A percentile compares a stretch with the other conserved stretches of the same genome.
Conservation (phyloP, 2,113 vertebrate genomes). For the Pyxicephalus adspersus region DNA sequence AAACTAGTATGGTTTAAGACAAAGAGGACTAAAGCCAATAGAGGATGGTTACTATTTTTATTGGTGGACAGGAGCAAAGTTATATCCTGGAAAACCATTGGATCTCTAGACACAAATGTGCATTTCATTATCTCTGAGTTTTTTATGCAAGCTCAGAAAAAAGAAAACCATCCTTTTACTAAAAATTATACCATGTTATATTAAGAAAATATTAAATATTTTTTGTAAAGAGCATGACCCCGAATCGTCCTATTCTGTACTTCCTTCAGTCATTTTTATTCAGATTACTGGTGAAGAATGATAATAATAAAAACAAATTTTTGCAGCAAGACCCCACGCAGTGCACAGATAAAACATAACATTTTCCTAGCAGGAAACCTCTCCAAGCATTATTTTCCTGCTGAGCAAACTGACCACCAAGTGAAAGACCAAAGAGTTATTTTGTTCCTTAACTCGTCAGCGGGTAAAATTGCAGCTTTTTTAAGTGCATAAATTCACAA, state of each 20-base stretch:
- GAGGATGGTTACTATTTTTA: no score
- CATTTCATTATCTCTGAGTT: no score
- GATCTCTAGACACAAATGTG: no score
- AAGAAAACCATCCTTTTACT: no score
- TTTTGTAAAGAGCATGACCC: background rate
- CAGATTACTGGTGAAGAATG: background rate
- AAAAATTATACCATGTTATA: no score
- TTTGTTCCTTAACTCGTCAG: background rate
- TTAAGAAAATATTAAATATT: no score
- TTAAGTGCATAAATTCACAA: conserved; percentile 4
- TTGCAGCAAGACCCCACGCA: background rate
- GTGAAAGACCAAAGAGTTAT: background rate
- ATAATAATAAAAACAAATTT: background rate
- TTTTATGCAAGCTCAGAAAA: no score
- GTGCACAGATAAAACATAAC: background rate
- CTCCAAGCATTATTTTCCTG: background rate
- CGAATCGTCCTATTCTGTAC: background rate
- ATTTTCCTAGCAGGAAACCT: background rate
- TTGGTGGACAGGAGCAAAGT: no score
- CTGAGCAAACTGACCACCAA: conserved; percentile 12
- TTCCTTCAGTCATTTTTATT: background rate
- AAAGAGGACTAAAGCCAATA: no score
- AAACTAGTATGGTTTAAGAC: no score
- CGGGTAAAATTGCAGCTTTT: background rate
- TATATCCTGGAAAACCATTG: no score